Conservation (phyloP, 1,140 invertebrate species). For the Rhopalosiphum padi region DNA sequence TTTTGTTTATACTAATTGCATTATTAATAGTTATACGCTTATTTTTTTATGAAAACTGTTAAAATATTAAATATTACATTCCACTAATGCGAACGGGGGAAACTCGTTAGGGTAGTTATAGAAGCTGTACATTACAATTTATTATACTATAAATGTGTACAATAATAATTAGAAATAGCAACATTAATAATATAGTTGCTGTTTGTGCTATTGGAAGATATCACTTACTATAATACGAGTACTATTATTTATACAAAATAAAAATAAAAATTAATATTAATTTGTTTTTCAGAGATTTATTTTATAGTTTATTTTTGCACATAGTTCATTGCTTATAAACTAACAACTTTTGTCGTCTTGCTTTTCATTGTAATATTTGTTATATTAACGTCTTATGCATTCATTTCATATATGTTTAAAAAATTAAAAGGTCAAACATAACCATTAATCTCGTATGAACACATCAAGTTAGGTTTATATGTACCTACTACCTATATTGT, state of each 20-base stretch:
- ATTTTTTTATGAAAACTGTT: background rate
- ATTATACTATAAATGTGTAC: background rate
- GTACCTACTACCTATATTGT: too few species aligned
- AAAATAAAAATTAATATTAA: background rate
- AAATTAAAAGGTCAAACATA: background rate
- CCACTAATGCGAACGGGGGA: background rate
- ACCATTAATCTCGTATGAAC: background rate
- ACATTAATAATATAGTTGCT: background rate
- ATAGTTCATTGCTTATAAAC: background rate
- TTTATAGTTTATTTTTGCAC: background rate
- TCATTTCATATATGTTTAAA: background rate
- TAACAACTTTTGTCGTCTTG: background rate
- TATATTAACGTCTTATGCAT: background rate
- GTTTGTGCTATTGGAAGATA: background rate
- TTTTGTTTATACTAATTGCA: background rate
- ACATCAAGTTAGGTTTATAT: background rate
- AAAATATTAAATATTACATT: background rate
- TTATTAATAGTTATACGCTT: slow-evolving; percentile 30
- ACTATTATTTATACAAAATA: background rate
- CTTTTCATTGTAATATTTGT: background rate
- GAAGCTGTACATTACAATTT: background rate
- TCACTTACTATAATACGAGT: background rate
- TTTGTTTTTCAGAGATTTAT: slow-evolving; percentile 9
- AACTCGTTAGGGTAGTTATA: background rate
- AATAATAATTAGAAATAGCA: background rate